phyloP scores from a whole-genome alignment of 2,888 invertebrate species.

The Drosophila planitibia region DNA sequence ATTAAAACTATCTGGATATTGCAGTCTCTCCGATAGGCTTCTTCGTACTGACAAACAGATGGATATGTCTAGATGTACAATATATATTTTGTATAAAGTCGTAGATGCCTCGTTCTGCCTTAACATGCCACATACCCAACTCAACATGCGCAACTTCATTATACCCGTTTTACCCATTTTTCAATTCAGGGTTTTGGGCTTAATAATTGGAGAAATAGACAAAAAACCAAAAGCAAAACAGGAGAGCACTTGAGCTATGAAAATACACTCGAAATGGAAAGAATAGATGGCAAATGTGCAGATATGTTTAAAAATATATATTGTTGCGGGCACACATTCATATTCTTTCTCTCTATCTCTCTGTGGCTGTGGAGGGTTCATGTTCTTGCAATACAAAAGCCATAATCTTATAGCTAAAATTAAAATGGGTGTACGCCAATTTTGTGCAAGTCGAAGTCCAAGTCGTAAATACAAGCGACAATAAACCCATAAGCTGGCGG shows the following conservation, averaged over 20 bases:
- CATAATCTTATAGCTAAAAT: conserved; percentile 76
- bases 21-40: background rate
- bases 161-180: background rate
- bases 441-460: conserved; percentile 66
- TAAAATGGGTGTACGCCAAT: conserved; percentile 78
- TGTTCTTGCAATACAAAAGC: conserved; percentile 54
- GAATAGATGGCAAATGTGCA: background rate
- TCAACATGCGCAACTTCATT: background rate
- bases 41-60: background rate
- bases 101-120: no score
- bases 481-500: conserved; percentile 77
- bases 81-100: background rate
- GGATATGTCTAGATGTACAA: background rate
- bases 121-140: background rate
- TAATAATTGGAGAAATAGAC: background rate
- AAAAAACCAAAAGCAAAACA: background rate
- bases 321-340: conserved; percentile 5
- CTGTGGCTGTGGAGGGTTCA: conserved; percentile 24
- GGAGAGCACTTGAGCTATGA: background rate
- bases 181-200: background rate
- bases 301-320: background rate
- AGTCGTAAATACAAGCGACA: conserved; percentile 74
- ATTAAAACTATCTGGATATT: background rate
- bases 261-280: background rate
- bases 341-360: background rate